phyloP scores from a whole-genome alignment of 35 echinoderm and acorn worm species.

The Ophioderma brevispina region DNA sequence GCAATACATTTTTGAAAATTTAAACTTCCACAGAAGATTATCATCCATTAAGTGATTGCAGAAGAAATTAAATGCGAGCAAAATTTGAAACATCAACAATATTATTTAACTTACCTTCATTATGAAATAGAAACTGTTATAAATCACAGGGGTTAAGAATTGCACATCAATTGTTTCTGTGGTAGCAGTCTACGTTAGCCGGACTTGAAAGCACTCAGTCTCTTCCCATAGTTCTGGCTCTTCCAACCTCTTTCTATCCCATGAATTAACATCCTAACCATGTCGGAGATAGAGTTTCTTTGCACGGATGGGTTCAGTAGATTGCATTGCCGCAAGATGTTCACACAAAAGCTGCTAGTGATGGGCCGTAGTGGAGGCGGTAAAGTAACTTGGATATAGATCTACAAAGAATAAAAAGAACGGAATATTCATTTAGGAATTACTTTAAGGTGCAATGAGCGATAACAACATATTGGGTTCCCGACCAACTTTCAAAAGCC shows the following conservation, averaged over 20 bases:
- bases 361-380: conserved; percentile 53
- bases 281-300: conserved; percentile 52
- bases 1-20: too few species aligned
- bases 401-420: conserved; percentile 15
- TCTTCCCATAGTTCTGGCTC: conserved; percentile 73
- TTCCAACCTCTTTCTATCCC: conserved; percentile 83
- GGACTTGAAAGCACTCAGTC: conserved; percentile 67
- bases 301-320: conserved; percentile 29
- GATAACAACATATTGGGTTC: too few species aligned
- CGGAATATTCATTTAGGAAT: too few species aligned
- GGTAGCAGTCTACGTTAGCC: conserved; percentile 48
- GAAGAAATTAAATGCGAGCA: too few species aligned
- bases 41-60: too few species aligned
- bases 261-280: conserved; percentile 63
- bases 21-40: too few species aligned
- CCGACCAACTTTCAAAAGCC: too few species aligned
- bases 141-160: conserved; percentile 65
- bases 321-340: conserved; percentile 78
- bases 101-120: conserved; percentile 61
- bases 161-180: conserved; percentile 54
- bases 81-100: too few species aligned
- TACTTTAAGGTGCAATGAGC: too few species aligned
- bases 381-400: conserved; percentile 71
- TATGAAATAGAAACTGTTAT: conserved; percentile 94
- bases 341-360: conserved; percentile 53